Conservation (phyloP, 2,797 vertebrate species). For the Ciconia nigra region DNA sequence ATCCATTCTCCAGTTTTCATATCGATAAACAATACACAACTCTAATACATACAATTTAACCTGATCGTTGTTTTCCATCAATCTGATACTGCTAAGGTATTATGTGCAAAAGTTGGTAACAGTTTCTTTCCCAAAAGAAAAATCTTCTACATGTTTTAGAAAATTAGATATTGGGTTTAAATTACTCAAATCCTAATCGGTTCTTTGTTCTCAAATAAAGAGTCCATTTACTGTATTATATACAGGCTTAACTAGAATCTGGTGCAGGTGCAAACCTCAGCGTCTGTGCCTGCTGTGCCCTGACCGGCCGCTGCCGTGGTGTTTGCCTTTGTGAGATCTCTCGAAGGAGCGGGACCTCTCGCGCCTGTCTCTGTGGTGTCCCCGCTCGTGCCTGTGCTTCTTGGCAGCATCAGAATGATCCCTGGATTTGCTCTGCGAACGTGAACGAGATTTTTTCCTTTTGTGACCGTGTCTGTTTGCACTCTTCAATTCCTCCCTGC, state of each 20-base stretch:
- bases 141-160: conserved; percentile 58
- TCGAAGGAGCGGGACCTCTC: conserved; percentile 94
- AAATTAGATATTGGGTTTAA: conserved; percentile 39
- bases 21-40: conserved; percentile 83
- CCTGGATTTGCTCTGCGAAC: conserved; percentile 88
- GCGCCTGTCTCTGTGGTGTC: conserved; percentile 88
- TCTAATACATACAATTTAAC: conserved; percentile 77
- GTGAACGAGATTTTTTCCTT: conserved; percentile 89
- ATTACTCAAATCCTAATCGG: conserved; percentile 50
- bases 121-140: conserved; percentile 63
- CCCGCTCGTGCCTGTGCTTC: conserved; percentile 94
- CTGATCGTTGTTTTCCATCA: conserved; percentile 67
- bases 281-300: conserved; percentile 91
- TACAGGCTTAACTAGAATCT: not conserved
- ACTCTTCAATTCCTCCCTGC: conserved; percentile 87
- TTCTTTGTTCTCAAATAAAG: conserved; percentile 46
- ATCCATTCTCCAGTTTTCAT: conserved; percentile 78
- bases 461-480: conserved; percentile 91
- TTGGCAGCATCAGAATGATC: conserved; percentile 86
- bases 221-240: conserved; percentile 77
- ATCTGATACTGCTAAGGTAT: conserved; percentile 78
- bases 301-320: conserved; percentile 88
- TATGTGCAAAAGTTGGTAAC: conserved; percentile 85
- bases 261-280: conserved; percentile 68
- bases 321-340: conserved; percentile 93